Conservation (phyloP, 1,140 invertebrate genomes). For the Pseudomyrmex concolor region DNA sequence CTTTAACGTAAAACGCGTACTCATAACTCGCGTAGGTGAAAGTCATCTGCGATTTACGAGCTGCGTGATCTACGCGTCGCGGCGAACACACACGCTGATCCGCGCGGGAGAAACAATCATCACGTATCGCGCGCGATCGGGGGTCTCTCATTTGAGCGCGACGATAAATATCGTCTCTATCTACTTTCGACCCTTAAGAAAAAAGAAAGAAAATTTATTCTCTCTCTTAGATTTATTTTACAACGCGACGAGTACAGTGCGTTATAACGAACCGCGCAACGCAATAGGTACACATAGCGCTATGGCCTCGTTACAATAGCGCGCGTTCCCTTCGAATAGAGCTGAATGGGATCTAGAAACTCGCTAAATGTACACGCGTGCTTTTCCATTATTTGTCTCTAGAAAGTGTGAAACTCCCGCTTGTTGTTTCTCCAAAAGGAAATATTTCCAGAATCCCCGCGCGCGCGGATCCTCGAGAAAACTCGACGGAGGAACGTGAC, state of each 20-base stretch:
- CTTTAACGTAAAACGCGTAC: conserved; percentile 17
- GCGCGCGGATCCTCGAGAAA: not conserved
- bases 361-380: conserved; percentile 17
- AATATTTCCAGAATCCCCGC: conserved; percentile 15
- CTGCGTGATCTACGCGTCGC: conserved; percentile 14
- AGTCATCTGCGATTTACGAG: conserved; percentile 40
- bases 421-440: conserved; percentile 35
- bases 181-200: too few species aligned
- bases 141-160: too few species aligned
- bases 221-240: not conserved
- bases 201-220: not conserved
- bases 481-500: not conserved
- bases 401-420: conserved; percentile 59
- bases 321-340: conserved; percentile 51
- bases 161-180: not conserved
- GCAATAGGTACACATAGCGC: too few species aligned
- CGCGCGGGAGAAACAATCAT: conserved; percentile 4
- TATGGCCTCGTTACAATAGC: conserved; percentile 34
- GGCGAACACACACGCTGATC: not conserved
- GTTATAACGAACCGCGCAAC: not conserved
- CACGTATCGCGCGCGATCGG: conserved; percentile 1
- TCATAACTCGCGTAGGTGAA: conserved; percentile 15
- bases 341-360: conserved; percentile 56
- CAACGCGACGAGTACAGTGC: conserved; percentile 1
- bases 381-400: conserved; percentile 57